Percentiles rank a stretch among this genome's conserved stretches.
phyloP scores from a whole-genome alignment of 2,797 vertebrate species.

The Paguma larvata region DNA sequence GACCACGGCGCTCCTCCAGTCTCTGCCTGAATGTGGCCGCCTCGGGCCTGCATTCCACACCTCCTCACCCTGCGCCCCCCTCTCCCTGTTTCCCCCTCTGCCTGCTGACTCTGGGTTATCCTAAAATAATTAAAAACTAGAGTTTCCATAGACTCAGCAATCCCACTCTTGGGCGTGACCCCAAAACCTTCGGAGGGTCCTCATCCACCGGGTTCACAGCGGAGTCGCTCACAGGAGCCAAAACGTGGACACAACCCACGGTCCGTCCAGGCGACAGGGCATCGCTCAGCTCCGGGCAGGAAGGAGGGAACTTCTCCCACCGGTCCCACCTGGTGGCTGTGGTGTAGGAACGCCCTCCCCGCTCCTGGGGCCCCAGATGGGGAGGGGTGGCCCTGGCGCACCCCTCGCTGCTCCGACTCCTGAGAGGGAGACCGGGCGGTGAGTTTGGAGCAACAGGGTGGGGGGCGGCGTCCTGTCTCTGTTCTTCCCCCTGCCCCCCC shows the following conservation, averaged over 20 bases:
- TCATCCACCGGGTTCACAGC: rapidly evolving
- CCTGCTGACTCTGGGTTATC: background rate
- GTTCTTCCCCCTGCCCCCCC: no score
- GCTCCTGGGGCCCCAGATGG: background rate
- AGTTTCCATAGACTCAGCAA: background rate
- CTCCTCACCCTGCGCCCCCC: rapidly evolving
- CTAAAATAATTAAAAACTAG: background rate
- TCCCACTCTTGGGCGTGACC: background rate
- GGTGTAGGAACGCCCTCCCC: background rate
- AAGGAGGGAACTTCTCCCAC: background rate
- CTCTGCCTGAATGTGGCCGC: background rate
- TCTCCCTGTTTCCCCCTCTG: no score
- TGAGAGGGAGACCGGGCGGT: background rate
- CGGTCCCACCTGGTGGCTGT: background rate
- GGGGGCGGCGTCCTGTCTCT: no score
- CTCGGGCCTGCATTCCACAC: background rate
- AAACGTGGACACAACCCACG: background rate
- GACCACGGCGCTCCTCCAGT: background rate
- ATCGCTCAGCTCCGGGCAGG: rapidly evolving
- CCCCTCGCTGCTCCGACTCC: background rate
- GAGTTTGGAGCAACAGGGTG: background rate
- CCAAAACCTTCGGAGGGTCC: rapidly evolving
- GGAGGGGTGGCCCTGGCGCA: background rate
- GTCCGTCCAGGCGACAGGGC: background rate
- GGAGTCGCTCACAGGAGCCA: background rate